Evolutionary conservation across 2,113 vertebrate species (phyloP).

Genomic region (Anarhynchus alexandrinus): DNA sequence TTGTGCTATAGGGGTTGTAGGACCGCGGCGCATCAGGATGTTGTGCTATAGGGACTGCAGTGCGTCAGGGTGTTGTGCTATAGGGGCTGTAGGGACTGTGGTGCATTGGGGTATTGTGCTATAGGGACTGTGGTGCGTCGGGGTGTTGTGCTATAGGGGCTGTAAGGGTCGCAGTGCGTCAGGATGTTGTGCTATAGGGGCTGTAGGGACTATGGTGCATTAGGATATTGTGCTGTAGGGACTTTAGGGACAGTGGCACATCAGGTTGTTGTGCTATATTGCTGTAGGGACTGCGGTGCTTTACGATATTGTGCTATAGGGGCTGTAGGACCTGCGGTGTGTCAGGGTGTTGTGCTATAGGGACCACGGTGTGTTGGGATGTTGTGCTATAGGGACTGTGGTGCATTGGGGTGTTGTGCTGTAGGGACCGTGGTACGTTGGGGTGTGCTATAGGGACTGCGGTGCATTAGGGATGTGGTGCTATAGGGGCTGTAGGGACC

Average conservation of each 20-base stretch:
- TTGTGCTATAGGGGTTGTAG: not conserved
- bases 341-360: not conserved
- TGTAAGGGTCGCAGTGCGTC: no score
- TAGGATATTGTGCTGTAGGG: not conserved
- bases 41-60: no score
- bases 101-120: not conserved
- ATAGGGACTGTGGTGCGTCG: not conserved
- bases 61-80: no score
- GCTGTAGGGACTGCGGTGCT: not conserved
- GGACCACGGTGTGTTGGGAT: not conserved
- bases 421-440: no score
- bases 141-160: no score
- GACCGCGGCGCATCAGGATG: no score
- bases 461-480: accelerated
- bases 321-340: no score
- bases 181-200: no score
- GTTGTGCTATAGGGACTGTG: accelerated
- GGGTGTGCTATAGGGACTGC: accelerated
- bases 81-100: not conserved
- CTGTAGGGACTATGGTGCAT: not conserved
- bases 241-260: accelerated
- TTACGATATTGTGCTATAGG: no score
- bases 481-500: not conserved
- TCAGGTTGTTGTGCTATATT: accelerated
- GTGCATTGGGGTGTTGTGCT: not conserved